Conservation (phyloP, 2,888 invertebrate genomes). For the Endotricha flammealis region DNA sequence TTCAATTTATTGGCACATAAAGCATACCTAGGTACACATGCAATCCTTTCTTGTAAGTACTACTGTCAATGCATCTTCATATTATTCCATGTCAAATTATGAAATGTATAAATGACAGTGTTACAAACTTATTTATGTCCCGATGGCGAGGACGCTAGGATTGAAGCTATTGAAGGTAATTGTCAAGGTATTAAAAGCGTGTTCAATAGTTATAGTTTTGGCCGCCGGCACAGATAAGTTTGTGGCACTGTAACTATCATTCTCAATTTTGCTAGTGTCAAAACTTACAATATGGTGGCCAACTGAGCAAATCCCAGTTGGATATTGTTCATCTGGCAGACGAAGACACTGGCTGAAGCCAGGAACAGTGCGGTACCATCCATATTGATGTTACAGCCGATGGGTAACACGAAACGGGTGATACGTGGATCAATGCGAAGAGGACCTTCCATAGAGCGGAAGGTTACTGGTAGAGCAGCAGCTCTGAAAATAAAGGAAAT, state of each 20-base stretch:
- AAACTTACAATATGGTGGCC: conserved; percentile 89
- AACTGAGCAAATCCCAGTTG: conserved; percentile 88
- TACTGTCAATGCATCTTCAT: too few relatives aligned
- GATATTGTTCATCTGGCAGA: conserved; percentile 93
- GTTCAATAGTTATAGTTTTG: not conserved
- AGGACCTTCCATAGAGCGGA: conserved; percentile 91
- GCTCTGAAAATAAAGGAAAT: conserved; percentile 77
- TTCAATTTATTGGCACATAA: too few relatives aligned
- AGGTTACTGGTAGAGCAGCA: conserved; percentile 92
- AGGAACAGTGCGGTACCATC: conserved; percentile 94
- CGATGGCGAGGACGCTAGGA: too few relatives aligned
- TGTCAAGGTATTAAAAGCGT: too few relatives aligned
- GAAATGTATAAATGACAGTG: too few relatives aligned
- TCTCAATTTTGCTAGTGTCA: not conserved
- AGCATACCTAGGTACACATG: too few relatives aligned
- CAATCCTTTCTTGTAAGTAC: too few relatives aligned
- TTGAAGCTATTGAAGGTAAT: too few relatives aligned
- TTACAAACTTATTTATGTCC: too few relatives aligned
- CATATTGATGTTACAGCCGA: conserved; percentile 96
- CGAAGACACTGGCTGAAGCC: conserved; percentile 92
- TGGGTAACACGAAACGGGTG: conserved; percentile 91
- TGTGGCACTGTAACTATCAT: too few relatives aligned
- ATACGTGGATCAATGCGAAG: conserved; percentile 88
- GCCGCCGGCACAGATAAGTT: too few relatives aligned
- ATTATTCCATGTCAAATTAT: too few relatives aligned